phyloP scores from a whole-genome alignment of 2,113 vertebrate genomes.

The cat (Felis catus) region F.catus_Fca126_mat1.0 CM031414.1:42393501-42394000 shows the following conservation, averaged over 20 bases:
- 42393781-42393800: not conserved
- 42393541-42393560: too few relatives aligned
- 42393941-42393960: not conserved
- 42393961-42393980: not conserved
- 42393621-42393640: not conserved
- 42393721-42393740: not conserved
- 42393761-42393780: not conserved
- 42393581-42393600: too few relatives aligned
- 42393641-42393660: not conserved
- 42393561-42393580: too few relatives aligned
- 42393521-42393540: too few relatives aligned
- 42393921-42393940: not conserved
- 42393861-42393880: not conserved
- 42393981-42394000: not conserved
- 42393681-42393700: not conserved
- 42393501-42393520: too few relatives aligned
- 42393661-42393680: not conserved
- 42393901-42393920: not conserved
- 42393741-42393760: conserved; percentile 11
- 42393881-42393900: not conserved
- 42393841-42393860: not conserved
- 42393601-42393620: not conserved
- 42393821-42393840: not conserved
- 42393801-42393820: not conserved
- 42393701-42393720: not conserved